Evolutionary conservation across 2,113 vertebrate species (phyloP), one percentile per base, ranked within the genome.

Genomic region (Pseudopipra pipra): DNA sequence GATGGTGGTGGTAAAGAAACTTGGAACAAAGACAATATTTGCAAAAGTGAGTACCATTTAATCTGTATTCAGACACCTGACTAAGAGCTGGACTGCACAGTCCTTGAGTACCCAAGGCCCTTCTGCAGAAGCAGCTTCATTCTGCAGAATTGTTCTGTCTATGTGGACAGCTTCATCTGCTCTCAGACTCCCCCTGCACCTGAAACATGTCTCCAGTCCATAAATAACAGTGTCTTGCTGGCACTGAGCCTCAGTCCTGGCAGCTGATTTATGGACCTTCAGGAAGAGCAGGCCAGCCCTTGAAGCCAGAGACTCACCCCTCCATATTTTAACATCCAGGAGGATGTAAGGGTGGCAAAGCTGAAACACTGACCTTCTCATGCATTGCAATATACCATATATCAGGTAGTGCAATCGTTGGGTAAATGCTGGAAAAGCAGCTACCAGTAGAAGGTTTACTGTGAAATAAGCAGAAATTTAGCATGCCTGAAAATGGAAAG

Each of bases 291-390:
- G 35, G 37, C 46, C 49, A 68, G 35, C 46, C 72, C 62, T 44
- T 1, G 1, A 73, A 49, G 43, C 79, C 0, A 0, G 31, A 72
- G 49, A 30, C 16, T 52, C 28, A 17, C 11, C 49, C 8, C 58
- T 89, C 51, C 6, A 0, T 73, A 31, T 86, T 66, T 88, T 56
- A 73, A 59, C 41, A 61, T 66, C 54, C 55, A 66, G 51, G 23
- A 80, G 51, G 63, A 39, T 46, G 6, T 33, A 2, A 20, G 33
- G 55, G 54, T 20, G 24, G 27, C 4, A 6, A 65, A 58, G 67
- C 39, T 73, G 58, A 65, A 80, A n/a, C 14, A 13, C 22, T 62
- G 86, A 74, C 72, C 77, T 63, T n/a, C 24, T 41, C 21, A 8
- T 14, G 17, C 24, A 3, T 25, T 56, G 14, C 33, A 18, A 23